phyloP scores from a whole-genome alignment of 2,797 vertebrate genomes.

The Rhinella marina region DNA sequence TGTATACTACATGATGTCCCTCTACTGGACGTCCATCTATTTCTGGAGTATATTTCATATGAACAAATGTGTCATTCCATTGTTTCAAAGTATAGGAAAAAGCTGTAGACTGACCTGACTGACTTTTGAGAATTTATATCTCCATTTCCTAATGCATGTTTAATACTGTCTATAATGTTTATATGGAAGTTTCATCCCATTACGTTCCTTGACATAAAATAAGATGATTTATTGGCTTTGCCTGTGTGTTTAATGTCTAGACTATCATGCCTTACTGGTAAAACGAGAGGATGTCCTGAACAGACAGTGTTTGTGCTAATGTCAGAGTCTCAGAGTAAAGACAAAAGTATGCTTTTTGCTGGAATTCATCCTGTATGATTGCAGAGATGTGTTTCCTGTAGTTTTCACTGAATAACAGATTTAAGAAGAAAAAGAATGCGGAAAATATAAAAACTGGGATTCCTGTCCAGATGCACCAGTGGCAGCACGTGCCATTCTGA shows the following conservation, averaged over 20 bases:
- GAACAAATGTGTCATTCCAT: constrained; percentile 58
- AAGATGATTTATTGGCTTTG: background rate
- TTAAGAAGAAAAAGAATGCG: background rate
- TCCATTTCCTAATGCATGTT: constrained; percentile 19
- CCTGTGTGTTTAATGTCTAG: constrained; percentile 16
- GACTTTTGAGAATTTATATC: background rate
- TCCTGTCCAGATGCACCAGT: constrained; percentile 17
- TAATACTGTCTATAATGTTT: constrained; percentile 23
- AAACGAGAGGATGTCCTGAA: background rate
- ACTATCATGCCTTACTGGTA: background rate
- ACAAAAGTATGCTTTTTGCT: background rate
- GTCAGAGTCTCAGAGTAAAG: background rate
- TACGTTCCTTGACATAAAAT: background rate
- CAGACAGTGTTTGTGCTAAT: background rate
- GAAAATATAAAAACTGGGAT: constrained; percentile 3
- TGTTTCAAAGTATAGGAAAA: constrained; percentile 62
- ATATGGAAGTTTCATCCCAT: constrained; percentile 8
- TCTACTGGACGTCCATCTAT: background rate
- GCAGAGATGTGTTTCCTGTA: constrained; percentile 40
- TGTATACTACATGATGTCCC: background rate
- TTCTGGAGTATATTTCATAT: constrained; percentile 45
- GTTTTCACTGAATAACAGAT: constrained; percentile 14
- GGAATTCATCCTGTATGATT: constrained; percentile 18
- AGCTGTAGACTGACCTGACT: constrained; percentile 39
- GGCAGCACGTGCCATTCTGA: background rate